Evolutionary conservation across 2,797 vertebrate genomes (phyloP).

Genomic region (Cryptoblepharus egeriae): DNA sequence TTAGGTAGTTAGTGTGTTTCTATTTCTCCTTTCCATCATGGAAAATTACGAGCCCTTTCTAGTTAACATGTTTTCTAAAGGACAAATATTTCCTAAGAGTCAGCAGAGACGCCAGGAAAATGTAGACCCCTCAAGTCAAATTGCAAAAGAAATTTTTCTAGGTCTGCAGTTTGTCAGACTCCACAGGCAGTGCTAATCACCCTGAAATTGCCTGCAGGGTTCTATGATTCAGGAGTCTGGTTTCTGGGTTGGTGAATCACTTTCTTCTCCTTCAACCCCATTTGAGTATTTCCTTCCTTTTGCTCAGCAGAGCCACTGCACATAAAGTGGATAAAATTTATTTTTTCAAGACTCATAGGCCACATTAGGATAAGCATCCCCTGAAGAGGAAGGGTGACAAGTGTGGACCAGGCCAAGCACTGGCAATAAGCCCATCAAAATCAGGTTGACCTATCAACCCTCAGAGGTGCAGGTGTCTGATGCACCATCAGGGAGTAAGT

Average conservation of each 20-base stretch:
- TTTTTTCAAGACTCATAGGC: constrained; percentile 15
- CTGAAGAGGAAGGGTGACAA: too few relatives aligned
- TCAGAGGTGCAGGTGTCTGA: too few relatives aligned
- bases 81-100: not conserved
- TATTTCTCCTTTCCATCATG: not conserved
- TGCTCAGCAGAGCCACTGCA: constrained; percentile 23
- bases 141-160: constrained; percentile 47
- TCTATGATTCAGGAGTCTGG: constrained; percentile 36
- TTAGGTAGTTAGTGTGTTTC: not conserved
- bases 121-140: constrained; percentile 42
- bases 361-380: not conserved
- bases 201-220: constrained; percentile 49
- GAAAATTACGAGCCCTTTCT: constrained; percentile 3
- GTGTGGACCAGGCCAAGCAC: too few relatives aligned
- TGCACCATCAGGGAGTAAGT: too few relatives aligned
- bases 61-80: constrained; percentile 37
- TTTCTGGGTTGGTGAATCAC: constrained; percentile 52
- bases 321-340: constrained; percentile 32
- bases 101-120: constrained; percentile 25
- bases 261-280: constrained; percentile 45
- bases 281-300: constrained; percentile 45
- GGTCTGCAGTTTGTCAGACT: constrained; percentile 47
- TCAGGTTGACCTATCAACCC: too few relatives aligned
- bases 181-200: constrained; percentile 64
- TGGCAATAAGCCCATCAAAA: too few relatives aligned